Conservation (phyloP, 2,113 vertebrate species). For the Plecotus auritus region DNA sequence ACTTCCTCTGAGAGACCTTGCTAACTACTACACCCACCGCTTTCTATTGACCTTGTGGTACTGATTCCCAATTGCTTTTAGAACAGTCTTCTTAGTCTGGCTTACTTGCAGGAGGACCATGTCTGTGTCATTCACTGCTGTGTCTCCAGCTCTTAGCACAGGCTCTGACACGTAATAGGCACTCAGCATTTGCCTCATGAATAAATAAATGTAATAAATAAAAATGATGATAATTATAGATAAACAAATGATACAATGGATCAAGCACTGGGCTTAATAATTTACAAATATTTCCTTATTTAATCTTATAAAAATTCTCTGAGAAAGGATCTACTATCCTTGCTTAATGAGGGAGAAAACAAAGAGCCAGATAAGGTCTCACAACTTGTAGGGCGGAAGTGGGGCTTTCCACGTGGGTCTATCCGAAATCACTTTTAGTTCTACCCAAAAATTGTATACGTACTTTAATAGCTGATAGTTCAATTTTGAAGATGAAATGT, state of each 20-base stretch:
- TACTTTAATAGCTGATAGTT: too few relatives aligned
- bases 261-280: background rate
- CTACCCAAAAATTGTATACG: background rate
- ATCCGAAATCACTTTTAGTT: background rate
- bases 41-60: background rate
- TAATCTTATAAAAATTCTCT: slow-evolving; percentile 15
- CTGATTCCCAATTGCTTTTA: background rate
- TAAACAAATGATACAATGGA: background rate
- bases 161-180: background rate
- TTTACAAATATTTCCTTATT: background rate
- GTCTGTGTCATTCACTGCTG: background rate
- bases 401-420: background rate
- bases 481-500: too few relatives aligned
- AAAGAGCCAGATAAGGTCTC: background rate
- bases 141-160: background rate
- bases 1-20: background rate
- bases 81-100: background rate
- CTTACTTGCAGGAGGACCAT: background rate
- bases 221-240: background rate
- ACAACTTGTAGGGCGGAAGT: background rate
- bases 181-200: background rate
- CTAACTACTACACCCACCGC: background rate
- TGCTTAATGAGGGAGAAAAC: background rate
- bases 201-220: background rate
- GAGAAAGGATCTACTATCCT: background rate